Evolutionary conservation across 2,113 vertebrate species (phyloP).

Genomic region (Ctenomys sociabilis): DNA sequence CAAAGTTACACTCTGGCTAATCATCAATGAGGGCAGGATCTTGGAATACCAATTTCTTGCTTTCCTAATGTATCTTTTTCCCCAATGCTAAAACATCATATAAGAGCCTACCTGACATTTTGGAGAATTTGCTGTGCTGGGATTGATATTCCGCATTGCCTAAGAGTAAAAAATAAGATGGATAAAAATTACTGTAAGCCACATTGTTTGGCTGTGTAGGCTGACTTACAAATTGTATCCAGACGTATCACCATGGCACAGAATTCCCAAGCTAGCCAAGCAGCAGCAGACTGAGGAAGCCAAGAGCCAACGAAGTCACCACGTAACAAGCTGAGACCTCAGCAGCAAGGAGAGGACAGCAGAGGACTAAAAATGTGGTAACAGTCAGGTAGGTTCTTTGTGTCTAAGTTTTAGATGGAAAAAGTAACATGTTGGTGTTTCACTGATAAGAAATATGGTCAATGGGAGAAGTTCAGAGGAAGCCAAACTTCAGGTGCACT

Average conservation of each 20-base stretch:
- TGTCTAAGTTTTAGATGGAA: constrained; percentile 61
- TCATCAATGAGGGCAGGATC: constrained; percentile 69
- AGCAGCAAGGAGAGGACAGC: constrained; percentile 75
- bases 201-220: constrained; percentile 86
- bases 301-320: constrained; percentile 79
- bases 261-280: constrained; percentile 85
- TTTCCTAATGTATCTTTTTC: constrained; percentile 83
- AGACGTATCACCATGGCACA: constrained; percentile 81
- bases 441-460: constrained; percentile 53
- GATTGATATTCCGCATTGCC: constrained; percentile 92
- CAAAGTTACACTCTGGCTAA: constrained; percentile 18
- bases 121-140: constrained; percentile 92
- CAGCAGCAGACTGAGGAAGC: constrained; percentile 83
- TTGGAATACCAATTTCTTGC: constrained; percentile 67
- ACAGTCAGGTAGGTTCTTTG: constrained; percentile 63
- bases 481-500: constrained; percentile 24
- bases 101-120: constrained; percentile 92
- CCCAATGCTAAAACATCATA: constrained; percentile 87
- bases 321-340: constrained; percentile 79
- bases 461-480: constrained; percentile 47
- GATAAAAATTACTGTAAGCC: constrained; percentile 89
- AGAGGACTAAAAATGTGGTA: constrained; percentile 15
- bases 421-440: constrained; percentile 44
- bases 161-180: constrained; percentile 91
- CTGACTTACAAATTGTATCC: constrained; percentile 86